Percentiles rank a stretch among this genome's conserved stretches.
Conservation (phyloP, 2,113 vertebrate species). For the Martes martes region DNA sequence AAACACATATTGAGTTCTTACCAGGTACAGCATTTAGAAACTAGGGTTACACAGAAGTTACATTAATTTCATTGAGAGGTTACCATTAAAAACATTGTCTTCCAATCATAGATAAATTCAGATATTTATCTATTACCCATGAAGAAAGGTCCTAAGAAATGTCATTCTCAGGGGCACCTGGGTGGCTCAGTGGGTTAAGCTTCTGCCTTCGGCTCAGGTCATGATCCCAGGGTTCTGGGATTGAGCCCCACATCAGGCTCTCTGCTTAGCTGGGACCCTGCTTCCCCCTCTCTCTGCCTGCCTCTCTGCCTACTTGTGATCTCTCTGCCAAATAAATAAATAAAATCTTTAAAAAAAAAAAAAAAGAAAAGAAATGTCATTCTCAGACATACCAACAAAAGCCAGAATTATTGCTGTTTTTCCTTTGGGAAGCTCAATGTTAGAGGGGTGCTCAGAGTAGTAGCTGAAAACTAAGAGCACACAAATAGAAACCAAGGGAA, state of each 20-base stretch:
- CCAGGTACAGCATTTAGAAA: not conserved
- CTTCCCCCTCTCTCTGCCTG: too few species aligned
- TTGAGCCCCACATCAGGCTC: too few species aligned
- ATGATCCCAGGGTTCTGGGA: too few species aligned
- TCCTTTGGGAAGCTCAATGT: not conserved
- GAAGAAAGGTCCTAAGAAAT: not conserved
- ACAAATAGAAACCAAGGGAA: not conserved
- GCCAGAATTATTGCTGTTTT: not conserved
- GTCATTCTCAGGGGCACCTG: not conserved
- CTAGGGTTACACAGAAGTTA: not conserved
- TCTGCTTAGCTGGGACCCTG: too few species aligned
- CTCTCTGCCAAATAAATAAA: too few species aligned
- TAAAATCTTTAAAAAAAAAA: too few species aligned
- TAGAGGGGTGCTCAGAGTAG: not conserved
- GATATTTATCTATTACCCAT: not conserved
- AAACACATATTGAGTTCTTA: slow-evolving; percentile 26
- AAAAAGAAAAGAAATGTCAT: not conserved
- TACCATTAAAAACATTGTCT: not conserved
- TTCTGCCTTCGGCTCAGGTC: too few species aligned
- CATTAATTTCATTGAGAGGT: slow-evolving; percentile 29
- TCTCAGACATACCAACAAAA: not conserved
- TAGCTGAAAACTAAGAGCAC: not conserved
- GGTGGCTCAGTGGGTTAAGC: too few species aligned
- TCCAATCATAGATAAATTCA: not conserved
- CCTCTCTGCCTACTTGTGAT: too few species aligned